These are phyloP conservation scores for Drosophila ogumai DNA, from an alignment of 1,140 invertebrate genomes.

Conservation along the genomic window DNA sequence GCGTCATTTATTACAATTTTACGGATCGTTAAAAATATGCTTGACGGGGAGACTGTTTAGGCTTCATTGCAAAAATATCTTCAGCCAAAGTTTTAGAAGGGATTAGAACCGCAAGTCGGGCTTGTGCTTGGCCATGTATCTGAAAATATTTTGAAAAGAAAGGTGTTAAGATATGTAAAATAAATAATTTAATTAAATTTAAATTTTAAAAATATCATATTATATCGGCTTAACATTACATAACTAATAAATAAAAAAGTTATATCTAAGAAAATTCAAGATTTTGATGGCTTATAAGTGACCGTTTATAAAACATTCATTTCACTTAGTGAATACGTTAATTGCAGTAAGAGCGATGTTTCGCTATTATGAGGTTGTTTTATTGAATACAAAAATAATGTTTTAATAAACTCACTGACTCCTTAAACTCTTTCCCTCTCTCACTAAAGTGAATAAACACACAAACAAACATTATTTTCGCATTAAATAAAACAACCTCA, in stretches of 20 bases:
- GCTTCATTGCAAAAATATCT: constrained; percentile 20
- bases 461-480: neutral
- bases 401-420: too few relatives aligned
- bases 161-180: neutral
- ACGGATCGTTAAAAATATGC: constrained; percentile 2
- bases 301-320: neutral
- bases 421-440: too few relatives aligned
- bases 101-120: constrained; percentile 94
- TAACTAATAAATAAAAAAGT: too few relatives aligned
- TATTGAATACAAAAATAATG: too few relatives aligned
- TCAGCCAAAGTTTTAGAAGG: neutral
- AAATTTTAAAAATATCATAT: too few relatives aligned
- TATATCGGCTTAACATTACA: too few relatives aligned
- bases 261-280: neutral
- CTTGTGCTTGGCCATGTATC: constrained; percentile 96
- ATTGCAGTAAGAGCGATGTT: neutral
- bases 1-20: constrained; percentile 9
- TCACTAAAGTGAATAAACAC: too few relatives aligned
- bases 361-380: too few relatives aligned
- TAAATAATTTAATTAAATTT: neutral
- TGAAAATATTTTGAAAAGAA: constrained; percentile 86
- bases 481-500: neutral
- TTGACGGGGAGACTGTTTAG: neutral
- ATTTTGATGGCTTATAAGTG: neutral
- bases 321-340: neutral